phyloP scores from a whole-genome alignment of 2,888 invertebrate genomes.

The Leptothorax acervorum region DNA sequence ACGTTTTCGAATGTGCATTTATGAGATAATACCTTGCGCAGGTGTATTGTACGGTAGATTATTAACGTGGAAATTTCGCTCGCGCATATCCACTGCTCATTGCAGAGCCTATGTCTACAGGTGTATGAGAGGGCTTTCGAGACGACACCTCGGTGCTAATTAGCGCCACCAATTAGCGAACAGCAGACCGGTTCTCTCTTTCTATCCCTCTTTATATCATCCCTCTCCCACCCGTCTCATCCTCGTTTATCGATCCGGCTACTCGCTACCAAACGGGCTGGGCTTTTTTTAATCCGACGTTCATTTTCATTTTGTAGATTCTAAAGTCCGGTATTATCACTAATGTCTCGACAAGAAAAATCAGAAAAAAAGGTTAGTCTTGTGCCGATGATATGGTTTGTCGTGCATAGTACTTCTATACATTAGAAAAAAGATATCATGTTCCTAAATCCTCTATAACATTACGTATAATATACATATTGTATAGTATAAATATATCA shows the following conservation, averaged over 20 bases:
- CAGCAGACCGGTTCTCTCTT: slow-evolving; percentile 55
- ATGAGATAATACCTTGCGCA: slow-evolving; percentile 65
- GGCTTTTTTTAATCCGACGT: slow-evolving; percentile 45
- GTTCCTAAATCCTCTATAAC: background rate
- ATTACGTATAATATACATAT: background rate
- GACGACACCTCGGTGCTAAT: slow-evolving; percentile 73
- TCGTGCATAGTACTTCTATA: background rate
- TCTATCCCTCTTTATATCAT: slow-evolving; percentile 12
- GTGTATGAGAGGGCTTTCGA: slow-evolving; percentile 70
- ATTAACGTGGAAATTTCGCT: slow-evolving; percentile 71
- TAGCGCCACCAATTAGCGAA: slow-evolving; percentile 77
- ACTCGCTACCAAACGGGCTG: slow-evolving; percentile 31
- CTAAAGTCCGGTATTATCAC: slow-evolving; percentile 59
- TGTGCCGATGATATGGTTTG: background rate
- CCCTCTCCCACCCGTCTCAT: background rate
- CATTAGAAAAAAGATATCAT: background rate
- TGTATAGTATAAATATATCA: background rate
- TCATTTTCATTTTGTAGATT: slow-evolving; percentile 68
- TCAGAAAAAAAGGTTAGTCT: background rate
- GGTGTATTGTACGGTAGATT: slow-evolving; percentile 65
- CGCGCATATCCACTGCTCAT: slow-evolving; percentile 49
- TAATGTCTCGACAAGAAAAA: slow-evolving; percentile 59
- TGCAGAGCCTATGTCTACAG: slow-evolving; percentile 60
- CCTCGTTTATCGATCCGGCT: slow-evolving; percentile 63
- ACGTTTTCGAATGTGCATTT: slow-evolving; percentile 69